Evolutionary conservation across 1,140 invertebrate species (phyloP), one percentile per base, ranked within the genome.

Genomic region (Microplitis demolitor): DNA sequence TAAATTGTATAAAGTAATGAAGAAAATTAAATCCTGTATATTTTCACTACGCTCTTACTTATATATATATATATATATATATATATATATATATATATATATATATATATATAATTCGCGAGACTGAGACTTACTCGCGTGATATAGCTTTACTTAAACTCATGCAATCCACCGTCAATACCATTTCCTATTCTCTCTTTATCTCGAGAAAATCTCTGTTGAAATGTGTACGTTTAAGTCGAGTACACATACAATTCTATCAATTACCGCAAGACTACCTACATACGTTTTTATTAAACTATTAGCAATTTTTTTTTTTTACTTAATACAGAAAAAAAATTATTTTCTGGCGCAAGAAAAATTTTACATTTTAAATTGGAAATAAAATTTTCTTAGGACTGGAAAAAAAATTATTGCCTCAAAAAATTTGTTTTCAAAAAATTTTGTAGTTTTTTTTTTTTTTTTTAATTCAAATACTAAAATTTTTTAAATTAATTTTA

Each of bases 101-200:
- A 5, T 58, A 24, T 58, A 58, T 58, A 9, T 24, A 31, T 58
- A 24, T 24, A 69, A 64, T 66, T 63, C 70, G 37, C 71, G 71
- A 66, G 66, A 72, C 66, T 56, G 53, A 53, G n/a, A 61, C 56
- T 35, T 2, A 60, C 24, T 61, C 54, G 35, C 71, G 33, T 33
- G 66, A 58, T 58, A 58, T 31, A 31, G 56, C 56, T 58, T 5
- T 6, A 31, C 56, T 58, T 45, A 45, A 45, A 45, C 39, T 16
- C 61, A 62, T 68, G 71, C 35, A 73, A 66, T 73, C 35, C 53
- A 53, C 16, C 58, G 61, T 64, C 72, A 60, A 73, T 73, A 73
- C 61, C 66, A 69, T 73, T 69, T 73, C 71, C 71, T 73, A 73
- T 73, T 73, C 66, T 73, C 64, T 73, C 66, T 71, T 71, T 73